Evolutionary conservation across 2,113 vertebrate genomes (phyloP).

Genomic region (Megaceryle torquata): DNA sequence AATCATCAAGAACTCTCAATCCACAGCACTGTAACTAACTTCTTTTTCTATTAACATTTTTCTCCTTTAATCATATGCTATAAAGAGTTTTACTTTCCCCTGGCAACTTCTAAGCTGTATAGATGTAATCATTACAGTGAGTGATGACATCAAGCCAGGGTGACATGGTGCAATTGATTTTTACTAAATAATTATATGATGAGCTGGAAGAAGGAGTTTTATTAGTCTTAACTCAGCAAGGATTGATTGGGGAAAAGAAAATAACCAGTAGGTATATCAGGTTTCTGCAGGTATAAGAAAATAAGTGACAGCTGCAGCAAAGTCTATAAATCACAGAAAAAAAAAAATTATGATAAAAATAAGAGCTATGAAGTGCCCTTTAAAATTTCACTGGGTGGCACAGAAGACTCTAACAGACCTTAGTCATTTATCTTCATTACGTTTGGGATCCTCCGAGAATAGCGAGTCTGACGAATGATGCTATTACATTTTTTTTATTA

Average conservation of each 20-base stretch:
- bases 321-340: conserved; percentile 55
- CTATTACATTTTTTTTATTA: conserved; percentile 51
- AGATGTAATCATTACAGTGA: conserved; percentile 66
- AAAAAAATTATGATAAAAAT: conserved; percentile 46
- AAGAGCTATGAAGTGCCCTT: conserved; percentile 55
- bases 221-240: conserved; percentile 64
- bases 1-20: conserved; percentile 17
- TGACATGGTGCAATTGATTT: conserved; percentile 67
- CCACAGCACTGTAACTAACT: not conserved
- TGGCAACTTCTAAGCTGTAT: conserved; percentile 63
- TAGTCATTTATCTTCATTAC: conserved; percentile 61
- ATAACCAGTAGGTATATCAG: conserved; percentile 8
- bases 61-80: conserved; percentile 50
- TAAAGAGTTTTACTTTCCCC: conserved; percentile 66
- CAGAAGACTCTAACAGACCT: conserved; percentile 13
- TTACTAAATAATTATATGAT: conserved; percentile 71
- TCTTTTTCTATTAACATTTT: conserved; percentile 47
- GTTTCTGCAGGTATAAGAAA: conserved; percentile 30
- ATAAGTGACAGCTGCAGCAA: conserved; percentile 50
- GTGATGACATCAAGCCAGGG: conserved; percentile 66
- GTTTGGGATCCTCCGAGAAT: conserved; percentile 34
- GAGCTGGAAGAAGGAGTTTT: conserved; percentile 63
- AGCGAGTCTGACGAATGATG: conserved; percentile 46
- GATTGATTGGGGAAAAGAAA: conserved; percentile 58
- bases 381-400: conserved; percentile 49